Percentiles rank a stretch among this genome's conserved stretches.
Conservation (phyloP, 2,797 vertebrate species). For the Anolis apletophallus region DNA sequence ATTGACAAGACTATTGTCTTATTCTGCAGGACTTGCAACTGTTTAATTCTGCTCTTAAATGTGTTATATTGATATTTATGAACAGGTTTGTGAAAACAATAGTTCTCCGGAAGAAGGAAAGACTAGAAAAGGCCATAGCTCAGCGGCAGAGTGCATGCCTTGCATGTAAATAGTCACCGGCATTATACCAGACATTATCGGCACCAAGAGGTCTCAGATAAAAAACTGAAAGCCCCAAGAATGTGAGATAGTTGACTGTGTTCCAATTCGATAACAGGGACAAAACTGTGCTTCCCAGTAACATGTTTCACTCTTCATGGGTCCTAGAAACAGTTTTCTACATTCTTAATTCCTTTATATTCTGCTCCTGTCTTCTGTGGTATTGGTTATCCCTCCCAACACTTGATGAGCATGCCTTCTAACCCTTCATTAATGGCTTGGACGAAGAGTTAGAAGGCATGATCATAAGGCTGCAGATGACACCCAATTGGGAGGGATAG, state of each 20-base stretch:
- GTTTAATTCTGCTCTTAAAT: not conserved
- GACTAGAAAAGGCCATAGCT: not conserved
- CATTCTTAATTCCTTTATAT: too few species aligned
- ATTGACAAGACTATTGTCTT: slow-evolving; percentile 1
- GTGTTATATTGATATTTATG: not conserved
- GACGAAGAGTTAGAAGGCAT: too few species aligned
- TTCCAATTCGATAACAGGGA: not conserved
- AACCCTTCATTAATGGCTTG: too few species aligned
- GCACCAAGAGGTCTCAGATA: not conserved
- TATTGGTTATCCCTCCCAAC: too few species aligned
- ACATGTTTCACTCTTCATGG: not conserved
- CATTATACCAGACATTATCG: not conserved
- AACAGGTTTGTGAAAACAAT: not conserved
- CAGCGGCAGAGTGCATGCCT: not conserved
- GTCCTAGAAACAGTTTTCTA: not conserved
- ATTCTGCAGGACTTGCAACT: not conserved
- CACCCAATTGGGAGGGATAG: too few species aligned
- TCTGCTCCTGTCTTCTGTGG: too few species aligned
- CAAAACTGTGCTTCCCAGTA: not conserved
- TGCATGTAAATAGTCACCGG: not conserved
- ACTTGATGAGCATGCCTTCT: too few species aligned
- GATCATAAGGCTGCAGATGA: too few species aligned
- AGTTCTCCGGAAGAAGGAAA: not conserved
- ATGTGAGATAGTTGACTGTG: not conserved
- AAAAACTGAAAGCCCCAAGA: not conserved